Percentiles rank a stretch among this genome's conserved stretches.
Evolutionary conservation across 2,888 invertebrate species (phyloP).

Genomic region (Lumbricus terrestris): DNA sequence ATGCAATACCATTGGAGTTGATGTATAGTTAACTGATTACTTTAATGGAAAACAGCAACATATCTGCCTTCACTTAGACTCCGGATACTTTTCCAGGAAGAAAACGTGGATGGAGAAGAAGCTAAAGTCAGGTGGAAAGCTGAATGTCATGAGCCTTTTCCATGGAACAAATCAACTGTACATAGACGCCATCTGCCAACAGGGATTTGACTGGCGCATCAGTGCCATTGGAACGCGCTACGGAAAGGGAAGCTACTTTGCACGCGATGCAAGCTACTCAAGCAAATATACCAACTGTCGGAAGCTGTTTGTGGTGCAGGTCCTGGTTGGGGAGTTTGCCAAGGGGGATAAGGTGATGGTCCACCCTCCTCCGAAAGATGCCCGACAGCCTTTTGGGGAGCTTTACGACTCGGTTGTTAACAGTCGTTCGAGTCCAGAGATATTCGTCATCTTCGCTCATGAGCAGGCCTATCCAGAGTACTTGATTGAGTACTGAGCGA

Average conservation of each 20-base stretch:
- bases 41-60: too few species aligned
- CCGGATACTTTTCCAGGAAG: constrained; percentile 5
- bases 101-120: constrained; percentile 17
- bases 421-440: constrained; percentile 38
- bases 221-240: constrained; percentile 43
- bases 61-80: too few species aligned
- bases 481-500: constrained; percentile 38
- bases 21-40: background rate
- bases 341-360: constrained; percentile 34
- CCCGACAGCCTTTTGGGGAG: constrained; percentile 45
- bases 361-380: constrained; percentile 44
- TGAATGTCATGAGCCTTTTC: constrained; percentile 39
- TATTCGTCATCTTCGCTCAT: constrained; percentile 46
- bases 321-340: constrained; percentile 45
- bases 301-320: constrained; percentile 43
- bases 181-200: constrained; percentile 47
- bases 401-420: constrained; percentile 50
- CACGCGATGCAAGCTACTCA: constrained; percentile 42
- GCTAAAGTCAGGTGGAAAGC: background rate
- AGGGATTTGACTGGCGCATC: constrained; percentile 50
- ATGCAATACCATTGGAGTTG: background rate
- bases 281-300: constrained; percentile 28
- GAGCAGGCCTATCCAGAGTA: constrained; percentile 48
- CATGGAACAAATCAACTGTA: constrained; percentile 44
- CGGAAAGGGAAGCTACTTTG: constrained; percentile 51